Base-by-base conservation (phyloP, 2,888 invertebrate genomes). In the Drosophila tripunctata region DNA sequence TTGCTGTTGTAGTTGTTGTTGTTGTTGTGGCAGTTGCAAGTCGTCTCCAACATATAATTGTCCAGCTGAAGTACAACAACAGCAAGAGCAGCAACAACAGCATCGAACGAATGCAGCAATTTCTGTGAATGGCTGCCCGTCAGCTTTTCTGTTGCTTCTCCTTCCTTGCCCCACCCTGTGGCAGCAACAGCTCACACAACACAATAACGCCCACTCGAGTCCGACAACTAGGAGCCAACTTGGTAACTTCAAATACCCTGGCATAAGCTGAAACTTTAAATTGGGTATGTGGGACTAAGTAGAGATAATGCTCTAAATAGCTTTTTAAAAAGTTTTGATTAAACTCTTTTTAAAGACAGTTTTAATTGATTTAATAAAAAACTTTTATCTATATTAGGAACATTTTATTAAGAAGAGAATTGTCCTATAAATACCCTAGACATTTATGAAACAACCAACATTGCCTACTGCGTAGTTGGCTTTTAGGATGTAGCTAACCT, bases 51-150 rank as follows among this genome's bases (percentile, higher is more conserved):
- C 27, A 41, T 68, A 47, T 69, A 74, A 72, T 72, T 72, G 69
- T 55, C 50, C 63, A 60, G 64, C 52, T 48, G 43, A 58, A 58
- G 24, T 38, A 48, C 47, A 48, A 7, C 38, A 44, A 36, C 43
- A 51, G 21, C 60, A 45, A 36, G 43, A 58, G 44, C 44, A 61
- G 36, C 58, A 65, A 8, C 22, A 17, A 33, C 48, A 41, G 35
- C 33, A 54, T 36, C 61, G 79, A 82, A 19, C 41, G 48, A 67
- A 35, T 48, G 61, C 74, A 63, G 78, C 76, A 81, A 75, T 78
- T 85, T 74, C 79, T 85, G 66, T 75, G 82, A 81, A 84, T 80
- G 80, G 67, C 73, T 36, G 48, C 35, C 17, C 27, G 17, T 43
- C 43, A 24, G 15, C 44, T 15, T 30, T 4, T 4, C n/a, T 12